These are phyloP conservation scores for Maniola hyperantus DNA, from an alignment of 2,888 invertebrate genomes.

Conservation along the genomic window DNA sequence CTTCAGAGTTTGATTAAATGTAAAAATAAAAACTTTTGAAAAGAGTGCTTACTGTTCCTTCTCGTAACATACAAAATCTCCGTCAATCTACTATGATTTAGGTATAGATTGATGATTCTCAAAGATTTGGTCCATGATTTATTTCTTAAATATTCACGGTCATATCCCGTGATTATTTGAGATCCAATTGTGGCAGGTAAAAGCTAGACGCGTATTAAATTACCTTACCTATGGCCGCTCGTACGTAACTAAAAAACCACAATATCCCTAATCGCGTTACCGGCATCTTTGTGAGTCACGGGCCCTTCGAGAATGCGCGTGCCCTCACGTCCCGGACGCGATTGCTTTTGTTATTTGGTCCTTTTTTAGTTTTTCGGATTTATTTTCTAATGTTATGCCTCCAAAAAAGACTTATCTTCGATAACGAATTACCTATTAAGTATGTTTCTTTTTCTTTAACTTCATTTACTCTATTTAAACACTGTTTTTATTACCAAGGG, in stretches of 20 bases:
- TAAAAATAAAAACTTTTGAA: no score
- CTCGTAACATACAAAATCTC: no score
- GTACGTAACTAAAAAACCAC: conserved; percentile 23
- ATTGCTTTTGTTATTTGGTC: conserved; percentile 28
- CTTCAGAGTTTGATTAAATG: no score
- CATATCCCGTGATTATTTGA: no score
- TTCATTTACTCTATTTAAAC: no score
- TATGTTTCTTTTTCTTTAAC: no score
- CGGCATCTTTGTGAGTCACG: conserved; percentile 68
- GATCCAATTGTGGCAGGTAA: not conserved
- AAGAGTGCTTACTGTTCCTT: no score
- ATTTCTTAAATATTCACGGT: not conserved
- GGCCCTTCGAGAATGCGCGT: conserved; percentile 60
- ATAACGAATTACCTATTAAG: no score
- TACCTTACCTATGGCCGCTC: not conserved
- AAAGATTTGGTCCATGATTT: no score
- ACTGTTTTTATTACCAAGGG: no score
- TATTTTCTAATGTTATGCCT: not conserved
- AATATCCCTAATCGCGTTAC: conserved; percentile 60
- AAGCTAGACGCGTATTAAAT: conserved; percentile 5
- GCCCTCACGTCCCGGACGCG: conserved; percentile 60
- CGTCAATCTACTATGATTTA: no score
- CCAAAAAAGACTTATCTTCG: not conserved
- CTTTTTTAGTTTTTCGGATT: conserved; percentile 1
- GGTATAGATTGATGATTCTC: no score